These are phyloP conservation scores for Eucera pruinosa DNA, from an alignment of 2,888 invertebrate species.

Conservation along the genomic window DNA sequence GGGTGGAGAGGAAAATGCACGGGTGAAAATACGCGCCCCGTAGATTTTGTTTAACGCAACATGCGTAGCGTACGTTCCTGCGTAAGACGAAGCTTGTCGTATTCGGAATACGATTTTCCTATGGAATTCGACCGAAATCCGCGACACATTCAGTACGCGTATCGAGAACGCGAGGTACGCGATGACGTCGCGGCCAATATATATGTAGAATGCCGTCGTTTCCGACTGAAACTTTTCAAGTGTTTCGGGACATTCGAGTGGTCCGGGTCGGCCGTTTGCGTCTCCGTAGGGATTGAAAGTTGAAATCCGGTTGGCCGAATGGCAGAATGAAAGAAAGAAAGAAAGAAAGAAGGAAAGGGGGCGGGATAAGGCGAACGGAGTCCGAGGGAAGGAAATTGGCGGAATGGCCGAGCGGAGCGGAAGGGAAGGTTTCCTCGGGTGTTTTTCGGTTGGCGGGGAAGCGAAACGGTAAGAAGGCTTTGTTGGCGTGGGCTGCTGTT, in stretches of 20 bases:
- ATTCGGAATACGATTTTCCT: too few relatives aligned
- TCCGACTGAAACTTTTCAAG: conserved; percentile 64
- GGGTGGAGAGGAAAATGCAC: too few relatives aligned
- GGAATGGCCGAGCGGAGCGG: conserved; percentile 38
- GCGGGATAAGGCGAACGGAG: conserved; percentile 12
- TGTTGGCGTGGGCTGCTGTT: conserved; percentile 7
- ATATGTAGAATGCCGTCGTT: conserved; percentile 14
- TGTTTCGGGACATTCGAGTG: conserved; percentile 62
- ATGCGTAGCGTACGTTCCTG: too few relatives aligned
- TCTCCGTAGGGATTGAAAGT: conserved; percentile 66
- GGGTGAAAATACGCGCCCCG: too few relatives aligned
- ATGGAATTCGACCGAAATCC: too few relatives aligned
- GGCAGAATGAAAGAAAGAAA: neutral
- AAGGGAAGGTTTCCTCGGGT: too few relatives aligned
- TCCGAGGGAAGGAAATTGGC: conserved; percentile 54
- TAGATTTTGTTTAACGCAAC: too few relatives aligned
- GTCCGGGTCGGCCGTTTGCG: conserved; percentile 39
- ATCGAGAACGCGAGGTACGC: too few relatives aligned
- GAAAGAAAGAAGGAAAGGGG: neutral
- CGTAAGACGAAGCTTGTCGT: too few relatives aligned
- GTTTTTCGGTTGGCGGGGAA: neutral
- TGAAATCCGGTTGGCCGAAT: conserved; percentile 50
- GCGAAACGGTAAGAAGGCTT: conserved; percentile 11
- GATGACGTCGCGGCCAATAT: neutral
- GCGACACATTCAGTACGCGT: too few relatives aligned